Evolutionary conservation across 2,888 invertebrate species (phyloP).

Genomic region (Callyntrura sp.): DNA sequence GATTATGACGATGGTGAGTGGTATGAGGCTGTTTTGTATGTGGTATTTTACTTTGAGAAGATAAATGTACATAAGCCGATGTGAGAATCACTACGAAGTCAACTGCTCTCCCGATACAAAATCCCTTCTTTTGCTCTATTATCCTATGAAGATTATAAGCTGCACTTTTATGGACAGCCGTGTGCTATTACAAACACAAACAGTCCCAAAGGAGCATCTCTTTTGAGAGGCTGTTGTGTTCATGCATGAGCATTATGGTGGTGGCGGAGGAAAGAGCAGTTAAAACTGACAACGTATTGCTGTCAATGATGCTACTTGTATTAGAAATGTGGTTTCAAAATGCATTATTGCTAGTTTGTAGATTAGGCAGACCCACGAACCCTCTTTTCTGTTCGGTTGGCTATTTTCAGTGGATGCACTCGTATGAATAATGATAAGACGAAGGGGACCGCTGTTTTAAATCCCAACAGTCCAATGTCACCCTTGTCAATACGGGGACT

Average conservation of each 20-base stretch:
- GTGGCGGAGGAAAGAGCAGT: constrained; percentile 1
- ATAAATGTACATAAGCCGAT: constrained; percentile 24
- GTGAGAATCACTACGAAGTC: constrained; percentile 62
- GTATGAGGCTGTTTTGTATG: background rate
- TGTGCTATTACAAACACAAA: background rate
- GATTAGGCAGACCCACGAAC: constrained; percentile 3
- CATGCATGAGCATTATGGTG: background rate
- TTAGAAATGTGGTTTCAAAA: background rate
- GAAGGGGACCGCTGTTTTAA: constrained; percentile 37
- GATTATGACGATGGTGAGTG: constrained; percentile 19
- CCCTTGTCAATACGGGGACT: constrained; percentile 41
- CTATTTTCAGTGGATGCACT: background rate
- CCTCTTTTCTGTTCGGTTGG: background rate
- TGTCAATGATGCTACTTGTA: background rate
- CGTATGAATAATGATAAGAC: background rate
- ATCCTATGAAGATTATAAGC: constrained; percentile 25
- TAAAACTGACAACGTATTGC: background rate
- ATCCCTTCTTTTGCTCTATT: constrained; percentile 52
- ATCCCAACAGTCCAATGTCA: constrained; percentile 41
- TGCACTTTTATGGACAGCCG: background rate
- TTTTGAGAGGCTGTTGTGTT: constrained; percentile 8
- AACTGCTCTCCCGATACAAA: constrained; percentile 51
- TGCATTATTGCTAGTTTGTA: background rate
- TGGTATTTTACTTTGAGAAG: background rate
- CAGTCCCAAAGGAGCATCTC: constrained; percentile 23